These are phyloP conservation scores for Rhinolophus sinicus DNA, from an alignment of 2,113 vertebrate genomes.

Conservation along the genomic window DNA sequence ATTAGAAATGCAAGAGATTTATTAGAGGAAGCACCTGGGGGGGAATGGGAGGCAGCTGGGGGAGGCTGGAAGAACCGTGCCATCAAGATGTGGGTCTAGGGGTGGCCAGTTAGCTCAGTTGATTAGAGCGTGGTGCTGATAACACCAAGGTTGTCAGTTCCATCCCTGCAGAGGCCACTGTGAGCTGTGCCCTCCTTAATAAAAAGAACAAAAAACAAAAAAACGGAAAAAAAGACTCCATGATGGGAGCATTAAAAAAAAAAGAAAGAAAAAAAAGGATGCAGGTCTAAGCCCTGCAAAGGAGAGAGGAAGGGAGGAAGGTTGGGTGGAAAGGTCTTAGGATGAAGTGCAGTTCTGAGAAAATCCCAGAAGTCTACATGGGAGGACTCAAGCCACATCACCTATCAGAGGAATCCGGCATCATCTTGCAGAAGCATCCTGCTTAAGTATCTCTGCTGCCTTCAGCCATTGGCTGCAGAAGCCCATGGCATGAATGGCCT, in stretches of 20 bases:
- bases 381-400: neutral
- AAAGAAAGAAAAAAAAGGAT: too few species aligned
- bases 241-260: too few species aligned
- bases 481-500: too few species aligned
- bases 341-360: neutral
- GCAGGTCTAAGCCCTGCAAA: neutral
- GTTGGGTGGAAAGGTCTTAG: neutral
- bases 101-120: too few species aligned
- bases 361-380: neutral
- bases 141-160: too few species aligned
- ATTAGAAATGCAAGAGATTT: neutral
- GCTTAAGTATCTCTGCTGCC: accelerated
- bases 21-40: neutral
- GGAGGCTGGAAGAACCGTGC: too few species aligned
- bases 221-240: too few species aligned
- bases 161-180: too few species aligned
- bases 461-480: neutral
- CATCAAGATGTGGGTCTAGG: too few species aligned
- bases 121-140: too few species aligned
- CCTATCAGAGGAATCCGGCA: neutral
- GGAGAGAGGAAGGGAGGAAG: neutral
- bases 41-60: neutral
- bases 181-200: too few species aligned
- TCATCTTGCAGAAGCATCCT: neutral
- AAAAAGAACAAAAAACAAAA: too few species aligned